Evolutionary conservation across 1,140 invertebrate species (phyloP), one percentile per base, ranked within the genome.

Genomic region (Eulimnadia texana): DNA sequence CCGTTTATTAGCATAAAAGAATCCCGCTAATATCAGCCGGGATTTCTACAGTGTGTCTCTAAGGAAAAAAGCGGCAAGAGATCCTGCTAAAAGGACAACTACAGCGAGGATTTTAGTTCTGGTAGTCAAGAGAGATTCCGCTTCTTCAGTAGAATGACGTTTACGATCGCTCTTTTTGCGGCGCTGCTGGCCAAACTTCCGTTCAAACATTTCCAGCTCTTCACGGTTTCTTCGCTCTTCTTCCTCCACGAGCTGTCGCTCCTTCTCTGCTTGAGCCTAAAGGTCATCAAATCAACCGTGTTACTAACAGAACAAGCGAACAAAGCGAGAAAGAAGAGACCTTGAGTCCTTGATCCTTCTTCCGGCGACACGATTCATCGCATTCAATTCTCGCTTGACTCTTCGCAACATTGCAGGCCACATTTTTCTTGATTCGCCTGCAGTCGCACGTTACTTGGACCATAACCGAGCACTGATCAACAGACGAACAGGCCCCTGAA

Each of bases 381-480:
- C 60, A 61, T 27, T 28, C 13, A 6, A 54, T 28, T 3, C 28
- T 29, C 50, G 60, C 2, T 27, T 57, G 55, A 20, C 33, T 29
- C 6, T 50, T 22, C 10, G 22, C 23, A 11, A 42, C n/a, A 28
- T 59, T 50, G 52, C 62, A 63, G 16, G 24, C 23, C 16, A 60
- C 24, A 3, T 92, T 87, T 69, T 81, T 84, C 68, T 85, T 90
- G 2, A 86, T 76, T 62, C 87, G 79, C 61, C 84, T 82, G 68
- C 92, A 96, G 51, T 76, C 73, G 67, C 92, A 95, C 50, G 78
- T 77, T 0, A 91, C 68, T 69, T 85, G 85, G 0, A 91, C 81
- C 70, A 86, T 90, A 64, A 88, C 88, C 42, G 79, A 80, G 70
- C 91, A 95, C 0, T 74, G 65, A 60, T 84, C 79, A 27, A 79